Evolutionary conservation across 2,113 vertebrate genomes (phyloP), one percentile per base, ranked within the genome.

Genomic region (Pseudopodoces humilis): DNA sequence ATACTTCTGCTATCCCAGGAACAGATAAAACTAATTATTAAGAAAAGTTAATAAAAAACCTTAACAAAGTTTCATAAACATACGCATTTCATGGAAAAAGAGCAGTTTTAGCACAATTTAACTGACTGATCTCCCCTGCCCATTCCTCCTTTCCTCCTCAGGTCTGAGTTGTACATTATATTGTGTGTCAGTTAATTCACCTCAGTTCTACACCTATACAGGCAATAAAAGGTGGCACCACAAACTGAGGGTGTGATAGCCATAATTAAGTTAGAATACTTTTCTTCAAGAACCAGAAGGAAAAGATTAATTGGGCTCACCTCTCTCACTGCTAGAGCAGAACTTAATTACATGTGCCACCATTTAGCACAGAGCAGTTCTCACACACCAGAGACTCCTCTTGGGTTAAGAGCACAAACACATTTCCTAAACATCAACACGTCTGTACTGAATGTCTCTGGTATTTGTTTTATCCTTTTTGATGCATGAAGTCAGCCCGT

Each of bases 261-360:
- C 47, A 33, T 28, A 90, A 88, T 81, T 77, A 88, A 69, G 15
- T 74, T 44, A 37, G 30, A 81, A 74, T 33, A 47, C 55, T 50
- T 60, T 44, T 33, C 63, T 68, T 52, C 53, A 52, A 69, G 63
- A 93, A 75, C 2, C 39, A 93, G 83, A 77, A 47, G 33, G 46
- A 70, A 78, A 90, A 81, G 31, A 90, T 63, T 83, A 94, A 77
- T 74, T 95, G 72, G 62, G 76, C 22, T 88, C 9, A 70, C 46
- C 46, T 59, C 70, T 19, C 76, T 86, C 52, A 53, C 50, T 78
- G 56, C 43, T 86, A 74, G 43, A 86, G 35, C 18, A 64, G 70
- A 87, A 62, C 11, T 95, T 92, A 94, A 95, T 86, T 93, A 90
- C 75, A 55, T 9, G 14, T 88, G 50, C 64, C 68, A 8, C 30